Conservation (phyloP, 1,140 invertebrate species). For the Periplaneta americana region DNA sequence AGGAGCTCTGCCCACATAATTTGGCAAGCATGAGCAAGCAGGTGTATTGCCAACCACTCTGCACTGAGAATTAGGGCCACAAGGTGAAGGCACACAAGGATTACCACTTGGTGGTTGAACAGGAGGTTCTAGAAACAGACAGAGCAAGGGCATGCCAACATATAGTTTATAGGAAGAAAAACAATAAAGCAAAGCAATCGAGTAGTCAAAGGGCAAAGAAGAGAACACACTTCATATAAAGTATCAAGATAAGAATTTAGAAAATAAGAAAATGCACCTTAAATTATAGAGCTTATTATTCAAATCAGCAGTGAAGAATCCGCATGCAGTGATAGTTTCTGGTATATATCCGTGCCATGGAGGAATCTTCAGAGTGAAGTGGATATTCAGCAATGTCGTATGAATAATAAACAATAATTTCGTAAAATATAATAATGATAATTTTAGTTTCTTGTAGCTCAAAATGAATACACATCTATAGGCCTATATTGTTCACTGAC, state of each 20-base stretch:
- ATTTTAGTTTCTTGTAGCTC: no score
- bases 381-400: no score
- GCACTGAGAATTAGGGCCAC: conserved; percentile 37
- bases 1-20: conserved; percentile 33
- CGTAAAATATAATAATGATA: no score
- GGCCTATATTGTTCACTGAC: no score
- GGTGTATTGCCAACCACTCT: conserved; percentile 29
- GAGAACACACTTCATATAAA: not conserved
- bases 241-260: not conserved
- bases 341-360: no score
- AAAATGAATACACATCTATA: no score
- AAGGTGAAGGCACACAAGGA: conserved; percentile 37
- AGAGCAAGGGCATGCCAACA: not conserved
- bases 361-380: no score
- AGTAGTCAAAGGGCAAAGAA: not conserved
- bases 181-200: no score
- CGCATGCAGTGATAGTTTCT: no score
- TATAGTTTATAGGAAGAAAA: not conserved
- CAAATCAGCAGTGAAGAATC: not conserved
- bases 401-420: no score
- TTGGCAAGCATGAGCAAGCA: conserved; percentile 32
- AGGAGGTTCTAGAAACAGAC: conserved; percentile 22
- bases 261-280: no score
- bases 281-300: not conserved
- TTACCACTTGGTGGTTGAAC: conserved; percentile 22